Evolutionary conservation across 2,797 vertebrate genomes (phyloP).

Genomic region (Chloroceryle inda): DNA sequence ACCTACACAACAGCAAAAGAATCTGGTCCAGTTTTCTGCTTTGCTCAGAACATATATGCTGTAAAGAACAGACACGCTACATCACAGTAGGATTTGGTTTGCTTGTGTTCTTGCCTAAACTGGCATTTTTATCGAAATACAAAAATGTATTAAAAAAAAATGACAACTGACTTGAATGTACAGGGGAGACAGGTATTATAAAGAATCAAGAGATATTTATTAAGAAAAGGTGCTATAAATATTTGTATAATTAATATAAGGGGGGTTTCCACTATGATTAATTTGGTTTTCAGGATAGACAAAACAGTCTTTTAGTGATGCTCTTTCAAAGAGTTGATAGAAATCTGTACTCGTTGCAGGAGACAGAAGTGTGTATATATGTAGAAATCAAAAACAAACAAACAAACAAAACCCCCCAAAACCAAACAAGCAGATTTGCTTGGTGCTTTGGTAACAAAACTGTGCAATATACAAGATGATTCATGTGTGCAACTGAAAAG

Average conservation of each 20-base stretch:
- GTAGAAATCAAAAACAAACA: neutral
- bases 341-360: neutral
- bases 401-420: too few relatives aligned
- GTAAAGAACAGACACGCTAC: neutral
- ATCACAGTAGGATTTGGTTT: neutral
- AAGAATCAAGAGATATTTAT: neutral
- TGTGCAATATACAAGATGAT: neutral
- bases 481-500: neutral
- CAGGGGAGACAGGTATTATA: neutral
- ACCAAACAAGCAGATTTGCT: neutral
- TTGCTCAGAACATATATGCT: neutral
- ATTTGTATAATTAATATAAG: neutral
- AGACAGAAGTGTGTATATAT: neutral
- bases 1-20: neutral
- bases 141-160: neutral
- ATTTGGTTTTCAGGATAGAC: neutral
- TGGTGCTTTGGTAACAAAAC: neutral
- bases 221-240: neutral
- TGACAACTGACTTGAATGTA: neutral
- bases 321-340: neutral
- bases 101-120: neutral
- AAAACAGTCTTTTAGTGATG: neutral
- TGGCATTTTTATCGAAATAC: neutral
- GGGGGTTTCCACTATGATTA: neutral
- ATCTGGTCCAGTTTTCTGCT: neutral